Evolutionary conservation across 2,797 vertebrate genomes (phyloP), one percentile per base, ranked within the genome.

Genomic region (Tokudaia muenninki): DNA sequence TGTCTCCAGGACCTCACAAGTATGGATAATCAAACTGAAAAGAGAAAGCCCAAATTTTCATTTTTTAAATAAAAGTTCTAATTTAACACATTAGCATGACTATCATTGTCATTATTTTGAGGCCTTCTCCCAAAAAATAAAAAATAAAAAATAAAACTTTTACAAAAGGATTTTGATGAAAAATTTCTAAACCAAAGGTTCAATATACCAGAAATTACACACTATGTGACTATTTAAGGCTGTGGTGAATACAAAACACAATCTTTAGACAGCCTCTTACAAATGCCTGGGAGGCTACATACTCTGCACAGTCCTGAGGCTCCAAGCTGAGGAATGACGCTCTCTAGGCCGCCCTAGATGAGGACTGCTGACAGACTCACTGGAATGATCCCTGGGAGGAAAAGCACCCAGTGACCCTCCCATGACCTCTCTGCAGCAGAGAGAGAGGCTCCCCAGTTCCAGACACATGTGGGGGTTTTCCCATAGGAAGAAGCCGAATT

Each of bases 151-250:
- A 80, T 9, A 22, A 65, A 72, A 72, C 34, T 37, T 52, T 87
- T 44, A 4, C 11, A 41, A 41, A 31, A 57, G 47, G 22, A 86
- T 92, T 84, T 78, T 57, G 63, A 50, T 78, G 47, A 87, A 91
- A 93, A 93, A 55, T 81, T 70, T 87, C 77, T 94, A 92, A 97
- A 81, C 52, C 55, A 4, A 29, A 81, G 22, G 47, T 61, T 90
- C 52, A 77, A 61, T 24, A 78, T 22, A 89, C 24, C 17, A 91
- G 77, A 88, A 88, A 63, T 81, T 41, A 65, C 24, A 14, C 21
- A 11, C 87, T 87, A 94, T 50, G 29, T 50, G 74, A 87, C 44
- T 86, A 22, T 50, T 87, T 90, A 81, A 90, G 59, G 14, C n/a
- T 79, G 3, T 16, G 59, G 50, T 47, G n/a, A 89, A 82, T 61